Evolutionary conservation across 2,797 vertebrate species (phyloP).

Genomic region (Eidolon dupreanum): DNA sequence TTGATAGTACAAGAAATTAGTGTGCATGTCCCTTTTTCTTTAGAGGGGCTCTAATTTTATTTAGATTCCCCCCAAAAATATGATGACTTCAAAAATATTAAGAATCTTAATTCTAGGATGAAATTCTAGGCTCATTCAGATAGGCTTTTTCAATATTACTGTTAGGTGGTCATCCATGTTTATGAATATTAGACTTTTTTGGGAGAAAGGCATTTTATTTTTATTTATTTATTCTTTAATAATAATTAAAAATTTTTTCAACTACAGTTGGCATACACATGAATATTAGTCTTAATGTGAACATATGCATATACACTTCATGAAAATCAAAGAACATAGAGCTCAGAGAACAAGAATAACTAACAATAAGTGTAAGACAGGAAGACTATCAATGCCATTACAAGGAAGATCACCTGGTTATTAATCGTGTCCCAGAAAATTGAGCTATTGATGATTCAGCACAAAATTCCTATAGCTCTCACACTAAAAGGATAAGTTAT

Average conservation of each 20-base stretch:
- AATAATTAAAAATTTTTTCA: too few relatives aligned
- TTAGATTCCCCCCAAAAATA: background rate
- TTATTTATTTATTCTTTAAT: too few relatives aligned
- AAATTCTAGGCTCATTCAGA: background rate
- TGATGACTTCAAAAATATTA: conserved; percentile 14
- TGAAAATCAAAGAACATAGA: background rate
- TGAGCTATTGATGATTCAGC: background rate
- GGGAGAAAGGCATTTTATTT: too few relatives aligned
- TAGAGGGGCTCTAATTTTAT: background rate
- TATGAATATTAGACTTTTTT: background rate
- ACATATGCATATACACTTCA: background rate
- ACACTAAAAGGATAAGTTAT: background rate
- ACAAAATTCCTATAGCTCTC: background rate
- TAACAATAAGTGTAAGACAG: background rate
- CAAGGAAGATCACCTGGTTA: background rate
- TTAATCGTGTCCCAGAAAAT: background rate
- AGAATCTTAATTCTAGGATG: conserved; percentile 3
- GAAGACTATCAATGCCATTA: background rate
- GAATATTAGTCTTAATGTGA: background rate
- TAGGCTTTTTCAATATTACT: background rate
- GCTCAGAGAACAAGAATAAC: background rate
- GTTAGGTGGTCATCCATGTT: background rate
- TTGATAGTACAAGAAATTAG: background rate
- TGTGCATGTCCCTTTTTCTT: background rate
- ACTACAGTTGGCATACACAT: too few relatives aligned